Evolutionary conservation across 2,797 vertebrate genomes (phyloP).

Genomic region (Eremophila alpestris): DNA sequence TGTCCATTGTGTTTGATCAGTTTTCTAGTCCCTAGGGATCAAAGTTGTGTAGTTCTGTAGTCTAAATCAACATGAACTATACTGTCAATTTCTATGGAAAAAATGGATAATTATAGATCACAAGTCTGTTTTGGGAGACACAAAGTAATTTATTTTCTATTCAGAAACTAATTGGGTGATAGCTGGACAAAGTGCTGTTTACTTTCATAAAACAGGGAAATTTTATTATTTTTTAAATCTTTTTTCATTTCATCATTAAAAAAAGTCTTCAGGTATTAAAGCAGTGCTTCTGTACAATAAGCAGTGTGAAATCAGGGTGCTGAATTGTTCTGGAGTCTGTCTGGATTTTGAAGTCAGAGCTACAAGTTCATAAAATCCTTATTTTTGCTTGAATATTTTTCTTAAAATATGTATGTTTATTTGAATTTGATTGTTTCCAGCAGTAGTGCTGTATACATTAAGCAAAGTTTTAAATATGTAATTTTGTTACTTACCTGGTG

Average conservation of each 20-base stretch:
- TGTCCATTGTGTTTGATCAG: background rate
- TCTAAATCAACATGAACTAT: background rate
- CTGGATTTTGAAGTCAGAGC: background rate
- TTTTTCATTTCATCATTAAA: background rate
- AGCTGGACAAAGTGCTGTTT: background rate
- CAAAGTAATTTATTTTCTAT: background rate
- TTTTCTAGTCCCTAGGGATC: background rate
- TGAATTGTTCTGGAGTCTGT: background rate
- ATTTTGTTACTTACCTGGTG: background rate
- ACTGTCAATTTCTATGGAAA: background rate
- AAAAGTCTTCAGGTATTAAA: background rate
- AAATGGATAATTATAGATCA: background rate
- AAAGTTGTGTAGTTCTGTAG: background rate
- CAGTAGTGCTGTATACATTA: background rate
- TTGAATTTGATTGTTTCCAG: background rate
- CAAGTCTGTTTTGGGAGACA: background rate
- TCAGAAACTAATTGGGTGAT: background rate
- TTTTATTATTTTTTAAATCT: background rate
- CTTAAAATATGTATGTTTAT: background rate
- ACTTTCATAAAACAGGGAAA: rapidly evolving
- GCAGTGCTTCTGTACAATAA: background rate
- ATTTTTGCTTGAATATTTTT: background rate
- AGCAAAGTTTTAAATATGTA: background rate
- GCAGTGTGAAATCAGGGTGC: background rate
- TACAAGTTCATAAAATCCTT: background rate